Evolutionary conservation across 2,797 vertebrate species (phyloP).

Genomic region (Adelosebastes latens): DNA sequence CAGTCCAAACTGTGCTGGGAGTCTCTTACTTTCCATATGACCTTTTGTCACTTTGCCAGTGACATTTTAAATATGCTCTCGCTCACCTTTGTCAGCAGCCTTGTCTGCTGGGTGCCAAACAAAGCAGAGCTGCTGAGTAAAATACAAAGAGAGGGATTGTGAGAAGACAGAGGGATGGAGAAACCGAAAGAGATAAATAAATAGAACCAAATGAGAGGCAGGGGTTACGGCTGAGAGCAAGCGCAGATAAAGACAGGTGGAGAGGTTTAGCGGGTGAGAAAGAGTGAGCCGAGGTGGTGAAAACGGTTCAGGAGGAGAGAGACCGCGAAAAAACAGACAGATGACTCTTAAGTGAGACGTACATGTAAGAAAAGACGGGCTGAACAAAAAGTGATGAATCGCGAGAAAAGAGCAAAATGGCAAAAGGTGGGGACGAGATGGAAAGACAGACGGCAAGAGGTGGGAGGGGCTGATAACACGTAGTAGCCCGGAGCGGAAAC

Average conservation of each 20-base stretch:
- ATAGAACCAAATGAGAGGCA: slow-evolving; percentile 48
- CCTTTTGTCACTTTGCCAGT: slow-evolving; percentile 83
- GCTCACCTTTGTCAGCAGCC: slow-evolving; percentile 76
- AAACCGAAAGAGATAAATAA: slow-evolving; percentile 56
- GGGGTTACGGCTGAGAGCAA: slow-evolving; percentile 34
- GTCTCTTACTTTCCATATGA: slow-evolving; percentile 83
- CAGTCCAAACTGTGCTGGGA: slow-evolving; percentile 78
- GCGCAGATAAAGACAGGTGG: slow-evolving; percentile 24
- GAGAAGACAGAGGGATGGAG: slow-evolving; percentile 25
- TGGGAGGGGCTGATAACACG: slow-evolving; percentile 43
- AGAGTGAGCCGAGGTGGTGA: not conserved
- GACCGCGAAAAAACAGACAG: not conserved
- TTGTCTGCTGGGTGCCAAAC: slow-evolving; percentile 79
- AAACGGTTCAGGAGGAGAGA: not conserved
- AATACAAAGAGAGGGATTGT: slow-evolving; percentile 46
- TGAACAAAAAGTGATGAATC: slow-evolving; percentile 9
- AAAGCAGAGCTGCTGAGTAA: slow-evolving; percentile 63
- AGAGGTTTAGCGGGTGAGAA: slow-evolving; percentile 18
- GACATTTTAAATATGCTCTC: slow-evolving; percentile 84
- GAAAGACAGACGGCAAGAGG: slow-evolving; percentile 31
- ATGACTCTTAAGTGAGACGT: slow-evolving; percentile 18
- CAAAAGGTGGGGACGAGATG: slow-evolving; percentile 29
- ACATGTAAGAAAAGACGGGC: slow-evolving; percentile 15
- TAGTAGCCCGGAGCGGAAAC: slow-evolving; percentile 53
- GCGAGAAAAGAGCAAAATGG: slow-evolving; percentile 39